These are phyloP conservation scores for Suricata suricatta DNA, from an alignment of 2,113 vertebrate species.

Conservation along the genomic window DNA sequence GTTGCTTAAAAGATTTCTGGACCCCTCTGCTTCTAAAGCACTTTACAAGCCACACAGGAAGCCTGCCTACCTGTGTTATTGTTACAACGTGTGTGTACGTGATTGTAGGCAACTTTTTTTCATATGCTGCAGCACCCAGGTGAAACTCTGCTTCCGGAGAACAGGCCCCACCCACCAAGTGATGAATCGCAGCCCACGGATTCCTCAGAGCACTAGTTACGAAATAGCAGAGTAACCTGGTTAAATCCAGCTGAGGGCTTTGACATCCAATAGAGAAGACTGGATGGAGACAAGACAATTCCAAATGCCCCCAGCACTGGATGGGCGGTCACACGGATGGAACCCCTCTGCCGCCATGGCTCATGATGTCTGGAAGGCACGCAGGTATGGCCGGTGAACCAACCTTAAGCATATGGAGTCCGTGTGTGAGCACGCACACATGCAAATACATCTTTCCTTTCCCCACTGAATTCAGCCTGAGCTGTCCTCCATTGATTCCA, in stretches of 20 bases:
- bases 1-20: background rate
- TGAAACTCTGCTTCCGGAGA: constrained; percentile 8
- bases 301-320: background rate
- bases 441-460: background rate
- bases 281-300: background rate
- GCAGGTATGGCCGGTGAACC: background rate
- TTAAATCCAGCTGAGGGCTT: background rate
- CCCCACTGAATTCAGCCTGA: background rate
- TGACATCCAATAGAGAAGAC: background rate
- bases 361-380: background rate
- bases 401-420: background rate
- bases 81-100: background rate
- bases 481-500: background rate
- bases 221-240: constrained; percentile 20
- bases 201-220: background rate
- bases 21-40: background rate
- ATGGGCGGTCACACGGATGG: background rate
- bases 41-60: background rate
- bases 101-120: constrained; percentile 22
- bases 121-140: background rate
- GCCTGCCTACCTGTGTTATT: background rate
- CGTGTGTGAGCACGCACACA: background rate
- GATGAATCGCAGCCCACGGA: background rate
- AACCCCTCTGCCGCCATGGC: background rate
- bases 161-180: background rate